Evolutionary conservation across 2,888 invertebrate genomes (phyloP).

Genomic region (Hoplodrina blanda): DNA sequence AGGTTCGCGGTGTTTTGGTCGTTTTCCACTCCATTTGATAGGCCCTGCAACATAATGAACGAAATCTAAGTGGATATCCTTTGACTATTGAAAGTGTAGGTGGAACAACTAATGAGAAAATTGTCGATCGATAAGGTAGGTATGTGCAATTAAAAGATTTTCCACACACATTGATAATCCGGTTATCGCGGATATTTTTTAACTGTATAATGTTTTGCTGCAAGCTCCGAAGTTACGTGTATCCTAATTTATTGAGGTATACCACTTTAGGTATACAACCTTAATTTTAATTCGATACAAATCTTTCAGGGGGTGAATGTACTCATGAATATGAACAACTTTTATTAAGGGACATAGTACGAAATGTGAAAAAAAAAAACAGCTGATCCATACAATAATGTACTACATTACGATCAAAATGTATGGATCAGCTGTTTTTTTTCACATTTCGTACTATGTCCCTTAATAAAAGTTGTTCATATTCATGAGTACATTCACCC

Average conservation of each 20-base stretch:
- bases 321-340: too few relatives aligned
- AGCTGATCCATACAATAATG: too few relatives aligned
- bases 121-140: constrained; percentile 22
- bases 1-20: constrained; percentile 86
- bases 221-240: neutral
- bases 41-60: constrained; percentile 80
- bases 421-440: too few relatives aligned
- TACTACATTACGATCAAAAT: too few relatives aligned
- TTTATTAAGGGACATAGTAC: too few relatives aligned
- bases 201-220: neutral
- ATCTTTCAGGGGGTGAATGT: too few relatives aligned
- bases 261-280: too few relatives aligned
- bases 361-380: too few relatives aligned
- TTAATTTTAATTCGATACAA: too few relatives aligned
- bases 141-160: constrained; percentile 34
- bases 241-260: neutral
- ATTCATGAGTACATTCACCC: too few relatives aligned
- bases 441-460: too few relatives aligned
- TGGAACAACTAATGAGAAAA: constrained; percentile 38
- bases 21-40: constrained; percentile 87
- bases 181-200: constrained; percentile 1
- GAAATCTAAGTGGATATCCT: constrained; percentile 54
- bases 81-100: constrained; percentile 2
- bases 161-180: constrained; percentile 7
- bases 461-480: too few relatives aligned